These are phyloP conservation scores for Spea multiplicata DNA, from an alignment of 2,113 vertebrate species.

Conservation along the genomic window DNA sequence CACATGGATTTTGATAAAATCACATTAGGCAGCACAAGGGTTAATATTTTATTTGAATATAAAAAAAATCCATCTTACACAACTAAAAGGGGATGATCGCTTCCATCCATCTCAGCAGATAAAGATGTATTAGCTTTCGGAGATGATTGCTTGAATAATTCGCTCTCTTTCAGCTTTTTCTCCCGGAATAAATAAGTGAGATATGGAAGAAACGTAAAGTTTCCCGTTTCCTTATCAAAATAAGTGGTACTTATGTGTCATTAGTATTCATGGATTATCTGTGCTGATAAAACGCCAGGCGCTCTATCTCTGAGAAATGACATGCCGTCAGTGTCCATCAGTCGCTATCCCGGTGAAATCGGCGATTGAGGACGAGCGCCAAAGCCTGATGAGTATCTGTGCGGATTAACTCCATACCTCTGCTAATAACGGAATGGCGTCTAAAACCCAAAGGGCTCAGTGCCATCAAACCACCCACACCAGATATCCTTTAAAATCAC, in stretches of 20 bases:
- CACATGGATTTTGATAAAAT: too few relatives aligned
- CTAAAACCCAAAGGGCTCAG: slow-evolving; percentile 13
- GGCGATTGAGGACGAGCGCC: background rate
- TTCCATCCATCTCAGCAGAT: slow-evolving; percentile 15
- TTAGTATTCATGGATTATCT: slow-evolving; percentile 38
- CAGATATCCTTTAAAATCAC: too few relatives aligned
- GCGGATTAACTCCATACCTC: background rate
- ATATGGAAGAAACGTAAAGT: background rate
- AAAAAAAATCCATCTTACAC: slow-evolving; percentile 29
- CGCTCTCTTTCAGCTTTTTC: slow-evolving; percentile 15
- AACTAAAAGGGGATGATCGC: slow-evolving; percentile 27
- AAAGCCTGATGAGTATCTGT: background rate
- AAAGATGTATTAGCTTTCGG: slow-evolving; percentile 31
- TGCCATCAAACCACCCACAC: slow-evolving; percentile 7
- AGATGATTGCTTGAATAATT: slow-evolving; percentile 26
- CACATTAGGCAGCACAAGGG: too few relatives aligned
- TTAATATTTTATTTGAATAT: background rate
- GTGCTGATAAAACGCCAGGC: slow-evolving; percentile 21
- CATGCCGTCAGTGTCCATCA: slow-evolving; percentile 11
- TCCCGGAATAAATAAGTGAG: background rate
- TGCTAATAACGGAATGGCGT: too few relatives aligned
- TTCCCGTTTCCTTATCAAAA: background rate
- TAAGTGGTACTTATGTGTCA: slow-evolving; percentile 26
- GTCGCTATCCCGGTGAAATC: slow-evolving; percentile 5
- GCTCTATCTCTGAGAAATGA: slow-evolving; percentile 12